Evolutionary conservation across 2,113 vertebrate genomes (phyloP).

Genomic region (Mustelus asterias): DNA sequence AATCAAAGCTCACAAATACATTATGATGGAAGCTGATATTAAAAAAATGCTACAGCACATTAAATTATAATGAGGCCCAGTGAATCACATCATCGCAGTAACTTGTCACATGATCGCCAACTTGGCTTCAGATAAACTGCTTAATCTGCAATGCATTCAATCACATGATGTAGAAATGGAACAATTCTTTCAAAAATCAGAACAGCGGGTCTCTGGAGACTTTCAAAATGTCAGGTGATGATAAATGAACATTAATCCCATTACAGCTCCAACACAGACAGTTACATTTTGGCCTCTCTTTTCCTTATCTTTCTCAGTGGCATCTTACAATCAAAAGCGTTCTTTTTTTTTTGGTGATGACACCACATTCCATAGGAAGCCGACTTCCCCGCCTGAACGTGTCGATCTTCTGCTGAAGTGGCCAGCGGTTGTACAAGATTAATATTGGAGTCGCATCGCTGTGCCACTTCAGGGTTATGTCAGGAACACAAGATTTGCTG

Average conservation of each 20-base stretch:
- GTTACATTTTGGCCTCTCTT: background rate
- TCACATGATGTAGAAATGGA: background rate
- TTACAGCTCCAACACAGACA: background rate
- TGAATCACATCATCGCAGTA: background rate
- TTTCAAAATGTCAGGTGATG: constrained; percentile 12
- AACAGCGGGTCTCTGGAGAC: background rate
- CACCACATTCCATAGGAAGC: background rate
- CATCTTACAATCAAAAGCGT: background rate
- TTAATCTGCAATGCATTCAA: background rate
- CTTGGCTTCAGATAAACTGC: constrained; percentile 1
- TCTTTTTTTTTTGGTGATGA: background rate
- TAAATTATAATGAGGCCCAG: background rate
- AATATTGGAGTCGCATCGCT: background rate
- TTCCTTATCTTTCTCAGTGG: background rate
- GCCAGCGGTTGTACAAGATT: background rate
- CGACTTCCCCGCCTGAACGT: background rate
- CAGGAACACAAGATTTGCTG: background rate
- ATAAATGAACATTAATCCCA: constrained; percentile 30
- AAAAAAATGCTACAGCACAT: background rate
- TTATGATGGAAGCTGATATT: background rate
- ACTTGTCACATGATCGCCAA: background rate
- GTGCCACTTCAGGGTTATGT: background rate
- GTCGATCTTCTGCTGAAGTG: background rate
- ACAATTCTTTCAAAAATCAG: constrained; percentile 13
- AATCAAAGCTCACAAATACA: background rate